Percentiles rank a stretch among this genome's conserved stretches.
Evolutionary conservation across 1,140 invertebrate genomes (phyloP).

Genomic region (Geopemphigus sp.): DNA sequence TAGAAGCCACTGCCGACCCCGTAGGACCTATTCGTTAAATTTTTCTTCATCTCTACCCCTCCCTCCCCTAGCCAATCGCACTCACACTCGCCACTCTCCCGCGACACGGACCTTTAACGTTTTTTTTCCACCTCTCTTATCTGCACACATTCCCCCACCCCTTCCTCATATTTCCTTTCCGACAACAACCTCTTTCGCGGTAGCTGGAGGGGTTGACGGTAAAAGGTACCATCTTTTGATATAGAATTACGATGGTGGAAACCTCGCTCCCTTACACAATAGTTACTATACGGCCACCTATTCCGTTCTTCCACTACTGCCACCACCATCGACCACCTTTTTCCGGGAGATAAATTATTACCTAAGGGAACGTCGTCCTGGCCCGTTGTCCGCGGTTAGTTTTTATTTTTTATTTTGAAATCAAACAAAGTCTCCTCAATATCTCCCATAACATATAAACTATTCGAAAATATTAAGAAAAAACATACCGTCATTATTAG

Average conservation of each 20-base stretch:
- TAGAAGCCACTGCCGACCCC: constrained; percentile 9
- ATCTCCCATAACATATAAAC: no score
- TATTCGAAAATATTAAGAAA: no score
- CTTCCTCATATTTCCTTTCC: neutral
- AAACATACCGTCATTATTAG: no score
- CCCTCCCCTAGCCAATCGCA: neutral
- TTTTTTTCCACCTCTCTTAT: neutral
- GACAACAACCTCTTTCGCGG: neutral
- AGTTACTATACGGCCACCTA: neutral
- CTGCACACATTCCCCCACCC: neutral
- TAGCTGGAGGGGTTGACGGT: neutral
- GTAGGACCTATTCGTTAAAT: constrained; percentile 47
- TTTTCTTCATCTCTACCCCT: neutral
- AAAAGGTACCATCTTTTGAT: constrained; percentile 46
- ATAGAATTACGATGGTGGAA: constrained; percentile 31
- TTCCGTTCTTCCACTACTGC: no score
- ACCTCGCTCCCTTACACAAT: constrained; percentile 27
- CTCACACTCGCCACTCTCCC: neutral
- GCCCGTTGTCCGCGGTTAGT: neutral
- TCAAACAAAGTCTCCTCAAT: no score
- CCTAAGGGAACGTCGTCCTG: constrained; percentile 21
- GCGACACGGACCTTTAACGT: neutral
- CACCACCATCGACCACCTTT: neutral
- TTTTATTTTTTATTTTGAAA: no score
- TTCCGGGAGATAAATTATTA: constrained; percentile 46